Evolutionary conservation across 2,797 vertebrate species (phyloP), one percentile per base, ranked within the genome.

Genomic region (Rhyacichthys aspro): DNA sequence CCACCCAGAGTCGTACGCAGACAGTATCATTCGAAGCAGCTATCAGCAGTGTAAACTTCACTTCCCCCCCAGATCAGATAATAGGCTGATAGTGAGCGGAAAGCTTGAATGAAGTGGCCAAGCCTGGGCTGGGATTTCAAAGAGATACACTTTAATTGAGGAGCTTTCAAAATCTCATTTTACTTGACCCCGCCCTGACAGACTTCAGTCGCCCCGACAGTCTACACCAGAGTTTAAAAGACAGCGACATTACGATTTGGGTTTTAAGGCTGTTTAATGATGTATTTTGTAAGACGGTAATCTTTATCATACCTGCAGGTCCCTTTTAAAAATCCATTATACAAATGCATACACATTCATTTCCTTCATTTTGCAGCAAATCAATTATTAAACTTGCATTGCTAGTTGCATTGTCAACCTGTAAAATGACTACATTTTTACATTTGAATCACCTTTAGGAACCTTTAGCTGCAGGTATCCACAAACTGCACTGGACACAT

Each of bases 11-110:
- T 76, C 83, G 76, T 78, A 79, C 36, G 64, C 72, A 69, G 61
- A 78, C 86, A 70, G 71, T 59, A 67, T 85, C 90, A 85, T 83
- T 89, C 70, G 87, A 74, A 72, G 70, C 69, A 47, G 59, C 83
- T 78, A 85, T 83, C 83, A 76, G 81, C 72, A 83, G 84, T 81
- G 88, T 90, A 89, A 92, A 91, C 90, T 89, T 85, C 75, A 82
- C 90, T 92, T 92, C 92, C 92, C 63, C 74, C 91, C 70, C 76
- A 82, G 79, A 84, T 89, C 85, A 77, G 88, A 92, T 89, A 88
- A 78, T 50, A 55, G 60, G 67, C 76, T 58, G 81, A 88, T 84
- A 90, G 88, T 78, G 66, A 81, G 68, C 63, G 64, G 80, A 86
- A 89, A 84, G 75, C 83, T 90, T 92, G 86, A 93, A 93, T 90